phyloP scores from a whole-genome alignment of 2,113 vertebrate genomes.

The Anolis sagrei region DNA sequence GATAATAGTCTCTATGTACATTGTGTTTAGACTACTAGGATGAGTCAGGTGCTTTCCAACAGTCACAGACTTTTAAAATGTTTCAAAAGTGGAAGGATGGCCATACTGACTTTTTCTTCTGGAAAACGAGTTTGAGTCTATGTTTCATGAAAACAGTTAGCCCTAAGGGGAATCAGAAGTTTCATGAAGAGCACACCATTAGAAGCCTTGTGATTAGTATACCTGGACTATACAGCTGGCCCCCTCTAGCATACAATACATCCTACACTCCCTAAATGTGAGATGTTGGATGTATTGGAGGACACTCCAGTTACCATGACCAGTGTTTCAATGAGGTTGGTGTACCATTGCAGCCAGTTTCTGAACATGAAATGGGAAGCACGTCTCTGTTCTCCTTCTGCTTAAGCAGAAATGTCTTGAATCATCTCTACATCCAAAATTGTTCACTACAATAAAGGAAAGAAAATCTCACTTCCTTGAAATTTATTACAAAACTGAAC shows the following conservation, averaged over 20 bases:
- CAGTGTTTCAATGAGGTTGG: too few species aligned
- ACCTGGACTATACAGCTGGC: neutral
- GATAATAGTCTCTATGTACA: neutral
- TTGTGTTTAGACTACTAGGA: conserved; percentile 27
- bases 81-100: too few species aligned
- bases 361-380: neutral
- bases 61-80: neutral
- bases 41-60: neutral
- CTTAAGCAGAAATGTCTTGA: neutral
- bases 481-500: conserved; percentile 22
- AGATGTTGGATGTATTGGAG: too few species aligned
- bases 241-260: neutral
- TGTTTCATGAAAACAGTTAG: too few species aligned
- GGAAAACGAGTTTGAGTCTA: too few species aligned
- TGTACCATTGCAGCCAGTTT: neutral
- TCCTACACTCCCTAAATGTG: too few species aligned
- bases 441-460: neutral
- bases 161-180: neutral
- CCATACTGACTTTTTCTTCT: too few species aligned
- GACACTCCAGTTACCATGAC: too few species aligned
- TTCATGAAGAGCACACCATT: neutral
- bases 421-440: neutral
- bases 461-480: conserved; percentile 3
- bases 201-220: neutral
- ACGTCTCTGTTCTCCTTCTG: neutral